Evolutionary conservation across 2,113 vertebrate genomes (phyloP).

Genomic region (Poecilia latipinna): DNA sequence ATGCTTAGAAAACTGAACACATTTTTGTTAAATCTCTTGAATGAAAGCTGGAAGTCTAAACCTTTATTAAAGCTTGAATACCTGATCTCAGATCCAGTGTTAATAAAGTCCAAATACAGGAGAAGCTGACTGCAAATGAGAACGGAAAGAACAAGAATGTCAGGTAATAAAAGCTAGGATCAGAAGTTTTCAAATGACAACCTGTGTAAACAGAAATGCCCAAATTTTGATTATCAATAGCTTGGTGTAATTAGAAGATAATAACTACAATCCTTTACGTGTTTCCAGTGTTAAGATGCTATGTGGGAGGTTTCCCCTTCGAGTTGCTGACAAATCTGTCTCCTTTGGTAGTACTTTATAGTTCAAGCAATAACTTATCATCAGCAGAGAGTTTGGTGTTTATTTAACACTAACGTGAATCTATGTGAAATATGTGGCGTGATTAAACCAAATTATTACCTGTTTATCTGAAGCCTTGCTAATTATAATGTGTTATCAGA

Average conservation of each 20-base stretch:
- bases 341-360: constrained; percentile 48
- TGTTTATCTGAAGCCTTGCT: constrained; percentile 1
- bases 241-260: constrained; percentile 29
- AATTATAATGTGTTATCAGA: constrained; percentile 53
- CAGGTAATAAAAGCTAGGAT: not conserved
- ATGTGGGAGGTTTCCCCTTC: constrained; percentile 45
- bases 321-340: constrained; percentile 56
- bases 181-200: constrained; percentile 1
- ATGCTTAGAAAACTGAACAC: not conserved
- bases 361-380: constrained; percentile 54
- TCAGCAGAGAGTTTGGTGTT: not conserved
- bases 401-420: constrained; percentile 12
- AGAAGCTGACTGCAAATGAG: not conserved
- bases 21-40: not conserved
- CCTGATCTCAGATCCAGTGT: not conserved
- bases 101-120: not conserved
- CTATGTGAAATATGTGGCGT: not conserved
- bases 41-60: not conserved
- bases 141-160: not conserved
- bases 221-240: constrained; percentile 6
- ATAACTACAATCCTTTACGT: constrained; percentile 29
- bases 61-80: not conserved
- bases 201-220: constrained; percentile 16
- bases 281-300: constrained; percentile 54
- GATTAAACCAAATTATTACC: constrained; percentile 14